phyloP scores from a whole-genome alignment of 2,888 invertebrate species.

The Cepaea hortensis region DNA sequence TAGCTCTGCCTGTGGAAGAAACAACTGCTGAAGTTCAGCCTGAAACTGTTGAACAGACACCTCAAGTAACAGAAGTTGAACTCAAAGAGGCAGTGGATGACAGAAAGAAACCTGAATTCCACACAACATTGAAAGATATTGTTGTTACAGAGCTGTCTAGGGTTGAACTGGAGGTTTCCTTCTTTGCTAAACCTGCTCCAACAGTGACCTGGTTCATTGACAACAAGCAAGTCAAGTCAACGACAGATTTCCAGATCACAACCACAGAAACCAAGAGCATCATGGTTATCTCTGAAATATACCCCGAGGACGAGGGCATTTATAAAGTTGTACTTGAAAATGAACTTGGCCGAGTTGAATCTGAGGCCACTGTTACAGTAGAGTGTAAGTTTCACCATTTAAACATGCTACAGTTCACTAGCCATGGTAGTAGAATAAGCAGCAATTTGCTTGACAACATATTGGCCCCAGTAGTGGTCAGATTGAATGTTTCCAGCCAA shows the following conservation, averaged over 20 bases:
- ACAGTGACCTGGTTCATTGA: conserved; percentile 77
- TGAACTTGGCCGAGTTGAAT: conserved; percentile 63
- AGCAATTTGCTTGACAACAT: not conserved
- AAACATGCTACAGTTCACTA: not conserved
- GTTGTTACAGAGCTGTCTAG: conserved; percentile 44
- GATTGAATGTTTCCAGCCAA: too few species aligned
- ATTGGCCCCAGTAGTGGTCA: too few species aligned
- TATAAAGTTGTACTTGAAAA: conserved; percentile 67
- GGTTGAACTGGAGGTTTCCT: conserved; percentile 56
- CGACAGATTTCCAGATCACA: conserved; percentile 53
- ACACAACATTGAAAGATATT: conserved; percentile 48
- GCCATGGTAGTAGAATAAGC: too few species aligned
- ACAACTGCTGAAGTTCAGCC: conserved; percentile 46
- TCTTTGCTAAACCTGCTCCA: conserved; percentile 63
- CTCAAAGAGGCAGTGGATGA: conserved; percentile 47
- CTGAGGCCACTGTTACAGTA: conserved; percentile 66
- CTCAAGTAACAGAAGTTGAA: conserved; percentile 47
- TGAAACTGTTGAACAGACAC: conserved; percentile 39
- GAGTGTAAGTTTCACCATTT: conserved; percentile 58
- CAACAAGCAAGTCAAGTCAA: conserved; percentile 79
- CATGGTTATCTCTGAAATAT: conserved; percentile 60
- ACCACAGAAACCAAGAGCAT: conserved; percentile 70
- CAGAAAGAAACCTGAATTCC: conserved; percentile 47
- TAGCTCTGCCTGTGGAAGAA: conserved; percentile 41
- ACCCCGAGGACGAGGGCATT: conserved; percentile 69